These are phyloP conservation scores for Drosophila rufa DNA, from an alignment of 1,140 invertebrate genomes.

Conservation along the genomic window DNA sequence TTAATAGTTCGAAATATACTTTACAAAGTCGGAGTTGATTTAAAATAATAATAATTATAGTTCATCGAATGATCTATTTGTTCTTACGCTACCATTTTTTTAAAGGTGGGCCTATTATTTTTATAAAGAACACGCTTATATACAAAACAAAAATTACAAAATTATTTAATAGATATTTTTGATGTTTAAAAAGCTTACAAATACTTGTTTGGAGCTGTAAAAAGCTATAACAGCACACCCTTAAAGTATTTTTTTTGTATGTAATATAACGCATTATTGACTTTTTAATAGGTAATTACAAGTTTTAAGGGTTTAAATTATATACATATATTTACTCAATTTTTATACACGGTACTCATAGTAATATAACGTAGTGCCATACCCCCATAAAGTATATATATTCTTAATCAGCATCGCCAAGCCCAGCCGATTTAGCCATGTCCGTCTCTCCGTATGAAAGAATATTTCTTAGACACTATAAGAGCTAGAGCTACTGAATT, in stretches of 20 bases:
- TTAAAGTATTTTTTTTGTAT: not conserved
- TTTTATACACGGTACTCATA: too few species aligned
- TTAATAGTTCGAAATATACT: not conserved
- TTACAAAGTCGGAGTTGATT: not conserved
- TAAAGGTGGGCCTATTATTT: not conserved
- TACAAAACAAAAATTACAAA: not conserved
- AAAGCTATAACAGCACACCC: not conserved
- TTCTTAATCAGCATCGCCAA: too few species aligned
- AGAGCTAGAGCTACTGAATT: too few species aligned
- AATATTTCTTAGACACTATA: too few species aligned
- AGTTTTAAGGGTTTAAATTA: not conserved
- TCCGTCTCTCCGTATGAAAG: too few species aligned
- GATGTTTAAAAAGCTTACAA: slow-evolving; percentile 1
- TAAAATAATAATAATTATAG: too few species aligned
- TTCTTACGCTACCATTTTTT: not conserved
- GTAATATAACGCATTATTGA: not conserved
- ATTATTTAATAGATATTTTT: not conserved
- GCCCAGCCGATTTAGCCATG: too few species aligned
- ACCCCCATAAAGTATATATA: too few species aligned
- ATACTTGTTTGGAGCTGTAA: not conserved
- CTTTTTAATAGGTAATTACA: not conserved
- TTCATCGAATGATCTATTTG: not conserved
- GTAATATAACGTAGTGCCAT: too few species aligned
- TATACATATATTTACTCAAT: not conserved
- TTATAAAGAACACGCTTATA: slow-evolving; percentile 2